Evolutionary conservation across 2,797 vertebrate genomes (phyloP).

Genomic region (Microhierax caerulescens): DNA sequence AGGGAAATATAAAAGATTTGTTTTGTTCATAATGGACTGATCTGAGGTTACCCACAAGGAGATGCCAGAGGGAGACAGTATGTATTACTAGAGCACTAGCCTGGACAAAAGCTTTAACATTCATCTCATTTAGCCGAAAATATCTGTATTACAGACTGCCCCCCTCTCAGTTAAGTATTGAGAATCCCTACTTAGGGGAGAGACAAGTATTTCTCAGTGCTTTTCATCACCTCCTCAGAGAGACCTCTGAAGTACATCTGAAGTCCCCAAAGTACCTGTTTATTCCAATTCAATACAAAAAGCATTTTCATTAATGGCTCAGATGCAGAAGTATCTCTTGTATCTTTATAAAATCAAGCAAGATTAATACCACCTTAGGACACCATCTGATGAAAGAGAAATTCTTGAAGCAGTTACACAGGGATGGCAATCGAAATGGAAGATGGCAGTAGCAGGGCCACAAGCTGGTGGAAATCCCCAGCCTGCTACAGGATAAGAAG

Average conservation of each 20-base stretch:
- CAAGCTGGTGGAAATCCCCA: neutral
- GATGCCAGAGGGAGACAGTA: neutral
- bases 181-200: neutral
- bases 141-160: neutral
- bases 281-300: neutral
- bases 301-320: neutral
- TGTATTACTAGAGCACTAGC: neutral
- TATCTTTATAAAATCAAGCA: neutral
- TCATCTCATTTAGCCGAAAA: neutral
- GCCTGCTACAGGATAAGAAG: neutral
- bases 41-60: neutral
- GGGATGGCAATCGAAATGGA: neutral
- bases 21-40: neutral
- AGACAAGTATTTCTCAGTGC: neutral
- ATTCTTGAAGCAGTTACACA: neutral
- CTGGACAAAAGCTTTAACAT: neutral
- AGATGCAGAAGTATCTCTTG: neutral
- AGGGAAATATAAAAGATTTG: neutral
- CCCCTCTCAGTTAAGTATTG: neutral
- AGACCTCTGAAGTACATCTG: rapidly evolving
- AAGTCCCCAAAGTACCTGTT: neutral
- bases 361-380: neutral
- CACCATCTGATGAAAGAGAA: neutral
- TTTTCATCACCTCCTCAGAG: neutral
- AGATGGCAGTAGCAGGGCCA: neutral